Evolutionary conservation across 2,797 vertebrate genomes (phyloP), one percentile per base, ranked within the genome.

Genomic region (Sebastes vulpes): DNA sequence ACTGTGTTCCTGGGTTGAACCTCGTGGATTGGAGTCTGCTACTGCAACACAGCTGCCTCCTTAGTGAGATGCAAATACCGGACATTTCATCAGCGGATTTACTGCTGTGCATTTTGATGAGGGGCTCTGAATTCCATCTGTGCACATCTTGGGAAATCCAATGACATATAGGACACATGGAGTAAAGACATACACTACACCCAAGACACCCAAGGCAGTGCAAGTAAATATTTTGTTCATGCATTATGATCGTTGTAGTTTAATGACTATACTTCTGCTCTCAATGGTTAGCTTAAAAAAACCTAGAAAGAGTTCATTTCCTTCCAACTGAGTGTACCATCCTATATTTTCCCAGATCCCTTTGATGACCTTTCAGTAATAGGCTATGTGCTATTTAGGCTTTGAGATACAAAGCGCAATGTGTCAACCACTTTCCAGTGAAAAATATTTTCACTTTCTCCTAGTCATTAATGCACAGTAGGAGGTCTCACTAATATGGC

Each of bases 351-450:
- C 53, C 76, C 74, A 76, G 26, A 86, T 82, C 79, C 75, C 82
- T 95, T 93, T 92, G 87, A 94, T 92, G 87, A 91, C 89, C 89
- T 82, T 87, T 88, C 85, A 80, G 79, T 89, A 87, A 92, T 82
- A 83, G 77, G 63, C 75, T 72, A 79, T 87, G 70, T 83, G 86
- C 82, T 80, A 84, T 89, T 83, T 73, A 65, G 48, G 65, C 82
- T 89, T 69, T 77, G 79, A 82, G 68, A 80, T 75, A 73, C 72
- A 90, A 84, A 76, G 73, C 12, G 57, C 68, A 66, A 81, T 69
- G 81, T 79, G 76, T 81, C 78, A 86, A 81, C 71, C 81, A 77
- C 73, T 90, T 91, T 79, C 65, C 68, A 20, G 53, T 57, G 56
- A 65, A 84, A 88, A 79, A 78, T 31, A 69, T 82, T 86, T 89